Evolutionary conservation across 2,113 vertebrate species (phyloP).

Genomic region (Microtus montanus): DNA sequence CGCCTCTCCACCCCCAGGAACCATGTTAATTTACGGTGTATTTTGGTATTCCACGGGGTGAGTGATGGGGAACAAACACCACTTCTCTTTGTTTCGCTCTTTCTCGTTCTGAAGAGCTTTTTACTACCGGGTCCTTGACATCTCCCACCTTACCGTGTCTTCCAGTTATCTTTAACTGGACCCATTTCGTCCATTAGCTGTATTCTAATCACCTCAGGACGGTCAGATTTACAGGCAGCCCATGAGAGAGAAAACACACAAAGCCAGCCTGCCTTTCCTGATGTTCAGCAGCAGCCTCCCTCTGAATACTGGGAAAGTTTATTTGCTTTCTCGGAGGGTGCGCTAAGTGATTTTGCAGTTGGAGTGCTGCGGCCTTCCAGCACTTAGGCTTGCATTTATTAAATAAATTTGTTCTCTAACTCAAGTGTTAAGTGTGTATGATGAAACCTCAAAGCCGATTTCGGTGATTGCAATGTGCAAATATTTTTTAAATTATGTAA

Average conservation of each 20-base stretch:
- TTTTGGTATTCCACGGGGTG: conserved; percentile 41
- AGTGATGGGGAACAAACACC: not conserved
- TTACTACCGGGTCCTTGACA: conserved; percentile 38
- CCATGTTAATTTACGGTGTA: conserved; percentile 49
- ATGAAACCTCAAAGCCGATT: conserved; percentile 86
- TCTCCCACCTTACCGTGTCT: conserved; percentile 63
- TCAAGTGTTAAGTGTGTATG: conserved; percentile 88
- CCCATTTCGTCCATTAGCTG: conserved; percentile 66
- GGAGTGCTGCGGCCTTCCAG: conserved; percentile 84
- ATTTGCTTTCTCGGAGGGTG: conserved; percentile 84
- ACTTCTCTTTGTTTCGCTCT: conserved; percentile 53
- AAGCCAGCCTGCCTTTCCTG: conserved; percentile 56
- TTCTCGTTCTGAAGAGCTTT: conserved; percentile 50
- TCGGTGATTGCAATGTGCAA: conserved; percentile 85
- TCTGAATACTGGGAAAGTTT: conserved; percentile 80
- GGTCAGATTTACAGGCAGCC: conserved; percentile 61
- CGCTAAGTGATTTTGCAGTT: conserved; percentile 86
- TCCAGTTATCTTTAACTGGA: conserved; percentile 63
- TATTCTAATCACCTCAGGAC: conserved; percentile 52
- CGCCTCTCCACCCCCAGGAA: not conserved
- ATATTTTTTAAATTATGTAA: conserved; percentile 90
- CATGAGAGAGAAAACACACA: conserved; percentile 39
- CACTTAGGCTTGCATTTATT: conserved; percentile 88
- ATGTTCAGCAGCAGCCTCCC: conserved; percentile 4
- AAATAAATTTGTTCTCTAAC: conserved; percentile 89